Evolutionary conservation across 2,113 vertebrate genomes (phyloP).

Genomic region (Onychostoma macrolepis): DNA sequence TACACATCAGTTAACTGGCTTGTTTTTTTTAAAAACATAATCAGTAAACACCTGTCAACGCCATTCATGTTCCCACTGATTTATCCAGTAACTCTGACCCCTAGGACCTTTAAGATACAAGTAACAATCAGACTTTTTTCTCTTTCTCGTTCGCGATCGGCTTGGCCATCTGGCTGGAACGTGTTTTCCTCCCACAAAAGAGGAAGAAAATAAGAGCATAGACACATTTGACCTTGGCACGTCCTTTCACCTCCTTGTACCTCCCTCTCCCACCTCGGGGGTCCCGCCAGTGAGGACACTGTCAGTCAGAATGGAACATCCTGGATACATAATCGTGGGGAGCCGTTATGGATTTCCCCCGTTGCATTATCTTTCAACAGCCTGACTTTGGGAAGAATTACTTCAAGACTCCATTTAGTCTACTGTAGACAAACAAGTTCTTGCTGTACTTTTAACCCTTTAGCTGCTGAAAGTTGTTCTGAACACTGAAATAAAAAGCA

Average conservation of each 20-base stretch:
- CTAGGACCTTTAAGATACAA: slow-evolving; percentile 4
- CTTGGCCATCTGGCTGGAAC: slow-evolving; percentile 57
- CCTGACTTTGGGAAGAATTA: slow-evolving; percentile 50
- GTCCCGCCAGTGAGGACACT: slow-evolving; percentile 27
- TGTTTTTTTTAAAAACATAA: not conserved
- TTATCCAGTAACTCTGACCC: slow-evolving; percentile 28
- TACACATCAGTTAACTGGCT: slow-evolving; percentile 9
- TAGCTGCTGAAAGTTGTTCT: not conserved
- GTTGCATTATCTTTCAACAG: slow-evolving; percentile 56
- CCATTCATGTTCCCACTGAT: slow-evolving; percentile 3
- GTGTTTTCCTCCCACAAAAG: slow-evolving; percentile 69
- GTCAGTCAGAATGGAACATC: slow-evolving; percentile 57
- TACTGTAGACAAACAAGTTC: slow-evolving; percentile 42
- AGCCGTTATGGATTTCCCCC: slow-evolving; percentile 51
- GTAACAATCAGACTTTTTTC: slow-evolving; percentile 29
- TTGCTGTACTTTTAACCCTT: slow-evolving; percentile 48
- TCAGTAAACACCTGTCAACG: slow-evolving; percentile 26
- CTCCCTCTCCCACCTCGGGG: slow-evolving; percentile 10
- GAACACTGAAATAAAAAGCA: not conserved
- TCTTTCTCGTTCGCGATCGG: slow-evolving; percentile 55
- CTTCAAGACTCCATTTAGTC: slow-evolving; percentile 49
- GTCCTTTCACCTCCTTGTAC: slow-evolving; percentile 62
- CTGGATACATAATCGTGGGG: slow-evolving; percentile 55
- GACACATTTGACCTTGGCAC: slow-evolving; percentile 68
- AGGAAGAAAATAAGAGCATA: slow-evolving; percentile 61